Conservation (phyloP, 2,113 vertebrate species). For the Candoia aspera region DNA sequence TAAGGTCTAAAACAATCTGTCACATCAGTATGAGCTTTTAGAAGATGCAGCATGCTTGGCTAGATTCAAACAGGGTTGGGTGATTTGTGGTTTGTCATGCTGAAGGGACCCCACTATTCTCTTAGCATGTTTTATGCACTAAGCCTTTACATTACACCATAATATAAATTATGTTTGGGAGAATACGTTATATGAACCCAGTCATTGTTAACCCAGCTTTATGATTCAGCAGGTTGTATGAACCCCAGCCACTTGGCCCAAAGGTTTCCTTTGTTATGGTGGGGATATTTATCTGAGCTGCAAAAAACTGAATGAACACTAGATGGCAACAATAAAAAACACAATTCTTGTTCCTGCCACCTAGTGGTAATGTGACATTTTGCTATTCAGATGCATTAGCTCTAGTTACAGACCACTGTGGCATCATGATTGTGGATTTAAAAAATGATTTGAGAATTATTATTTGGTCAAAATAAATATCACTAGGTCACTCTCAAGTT, state of each 20-base stretch:
- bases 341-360: not conserved
- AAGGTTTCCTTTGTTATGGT: not conserved
- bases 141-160: not conserved
- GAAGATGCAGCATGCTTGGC: not conserved
- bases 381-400: not conserved
- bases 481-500: not conserved
- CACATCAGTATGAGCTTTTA: not conserved
- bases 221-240: not conserved
- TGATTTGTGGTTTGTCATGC: not conserved
- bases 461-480: not conserved
- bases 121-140: not conserved
- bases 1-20: not conserved
- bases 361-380: not conserved
- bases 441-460: not conserved
- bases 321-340: not conserved
- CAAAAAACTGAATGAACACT: not conserved
- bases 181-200: not conserved
- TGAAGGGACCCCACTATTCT: not conserved
- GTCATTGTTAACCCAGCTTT: not conserved
- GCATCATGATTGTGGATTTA: not conserved
- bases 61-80: not conserved
- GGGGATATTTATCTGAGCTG: too few species aligned
- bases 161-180: not conserved
- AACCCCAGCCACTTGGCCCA: not conserved
- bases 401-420: not conserved